phyloP scores from a whole-genome alignment of 1,140 invertebrate species.

The Teleogryllus occipitalis region DNA sequence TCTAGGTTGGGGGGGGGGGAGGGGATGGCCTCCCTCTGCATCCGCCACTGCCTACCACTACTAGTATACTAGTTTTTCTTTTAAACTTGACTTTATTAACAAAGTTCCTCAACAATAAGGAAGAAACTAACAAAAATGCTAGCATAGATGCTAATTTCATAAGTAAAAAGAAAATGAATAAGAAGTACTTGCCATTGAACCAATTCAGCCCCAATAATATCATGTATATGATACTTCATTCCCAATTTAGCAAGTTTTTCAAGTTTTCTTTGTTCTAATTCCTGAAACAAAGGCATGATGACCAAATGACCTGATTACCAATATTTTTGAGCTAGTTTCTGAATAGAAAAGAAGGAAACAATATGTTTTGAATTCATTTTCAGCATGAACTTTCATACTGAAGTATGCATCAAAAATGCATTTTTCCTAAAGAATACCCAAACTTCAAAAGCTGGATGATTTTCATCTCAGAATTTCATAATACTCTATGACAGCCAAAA shows the following conservation, averaged over 20 bases:
- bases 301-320: neutral
- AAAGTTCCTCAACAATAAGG: neutral
- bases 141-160: neutral
- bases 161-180: neutral
- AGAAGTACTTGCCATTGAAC: conserved; percentile 19
- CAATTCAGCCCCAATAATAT: conserved; percentile 21
- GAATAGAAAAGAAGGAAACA: neutral
- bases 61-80: neutral
- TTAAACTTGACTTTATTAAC: neutral
- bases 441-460: neutral
- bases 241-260: conserved; percentile 22
- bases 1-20: no score
- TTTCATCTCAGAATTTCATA: neutral
- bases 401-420: no score
- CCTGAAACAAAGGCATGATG: conserved; percentile 13
- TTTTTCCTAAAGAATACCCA: neutral
- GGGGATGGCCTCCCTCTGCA: no score
- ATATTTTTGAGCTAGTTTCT: neutral
- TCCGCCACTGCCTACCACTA: no score
- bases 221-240: conserved; percentile 23
- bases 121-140: neutral
- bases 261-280: conserved; percentile 21
- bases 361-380: neutral
- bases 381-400: no score
- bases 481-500: neutral